Evolutionary conservation across 2,797 vertebrate species (phyloP).

Genomic region (Silurus lanzhouensis): DNA sequence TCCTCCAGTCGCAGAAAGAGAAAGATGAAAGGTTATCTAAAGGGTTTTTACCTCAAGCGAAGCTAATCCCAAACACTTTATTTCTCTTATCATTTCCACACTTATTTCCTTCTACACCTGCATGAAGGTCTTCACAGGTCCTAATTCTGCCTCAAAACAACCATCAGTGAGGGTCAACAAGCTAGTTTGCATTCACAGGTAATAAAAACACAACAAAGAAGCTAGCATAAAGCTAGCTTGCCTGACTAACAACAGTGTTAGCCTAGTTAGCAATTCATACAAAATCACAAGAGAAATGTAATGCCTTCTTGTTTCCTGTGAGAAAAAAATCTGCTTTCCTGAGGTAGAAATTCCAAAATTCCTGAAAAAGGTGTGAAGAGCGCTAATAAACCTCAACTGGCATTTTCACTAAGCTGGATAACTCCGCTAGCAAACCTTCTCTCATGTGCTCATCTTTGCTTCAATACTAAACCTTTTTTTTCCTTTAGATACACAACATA

Average conservation of each 20-base stretch:
- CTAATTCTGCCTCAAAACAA: neutral
- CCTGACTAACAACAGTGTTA: neutral
- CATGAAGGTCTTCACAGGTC: neutral
- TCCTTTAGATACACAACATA: no score
- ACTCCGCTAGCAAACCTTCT: neutral
- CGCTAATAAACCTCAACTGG: neutral
- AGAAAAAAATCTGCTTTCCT: no score
- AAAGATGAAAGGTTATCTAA: neutral
- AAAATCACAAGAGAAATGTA: neutral
- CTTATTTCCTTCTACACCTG: neutral
- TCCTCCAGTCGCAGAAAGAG: no score
- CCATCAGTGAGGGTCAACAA: neutral
- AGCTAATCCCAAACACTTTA: constrained; percentile 15
- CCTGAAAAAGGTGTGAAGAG: no score
- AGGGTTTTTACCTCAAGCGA: constrained; percentile 11
- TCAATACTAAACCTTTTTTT: neutral
- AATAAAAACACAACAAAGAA: neutral
- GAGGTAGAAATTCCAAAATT: no score
- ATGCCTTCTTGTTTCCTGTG: neutral
- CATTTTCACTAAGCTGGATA: neutral
- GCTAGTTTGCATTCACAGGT: no score
- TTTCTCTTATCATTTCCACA: neutral
- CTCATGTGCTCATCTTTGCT: neutral
- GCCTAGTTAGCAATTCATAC: no score
- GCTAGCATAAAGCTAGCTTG: neutral